Evolutionary conservation across 1,140 invertebrate species (phyloP).

Genomic region (Trachelipus rathkii): DNA sequence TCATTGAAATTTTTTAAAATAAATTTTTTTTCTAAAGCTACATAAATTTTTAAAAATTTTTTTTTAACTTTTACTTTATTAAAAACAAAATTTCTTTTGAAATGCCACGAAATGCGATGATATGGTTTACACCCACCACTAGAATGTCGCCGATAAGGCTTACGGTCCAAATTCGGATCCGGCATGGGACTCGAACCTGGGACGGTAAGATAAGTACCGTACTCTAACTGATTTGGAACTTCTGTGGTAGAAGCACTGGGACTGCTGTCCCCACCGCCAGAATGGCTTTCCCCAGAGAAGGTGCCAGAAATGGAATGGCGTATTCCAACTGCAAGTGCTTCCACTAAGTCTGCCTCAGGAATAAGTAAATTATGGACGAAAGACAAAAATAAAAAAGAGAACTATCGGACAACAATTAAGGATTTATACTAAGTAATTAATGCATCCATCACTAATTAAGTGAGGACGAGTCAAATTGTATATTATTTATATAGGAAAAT

Average conservation of each 20-base stretch:
- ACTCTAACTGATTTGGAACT: conserved; percentile 10
- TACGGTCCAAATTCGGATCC: background rate
- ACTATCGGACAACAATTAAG: no score
- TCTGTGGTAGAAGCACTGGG: background rate
- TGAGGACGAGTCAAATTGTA: no score
- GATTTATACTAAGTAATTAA: no score
- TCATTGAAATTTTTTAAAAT: no score
- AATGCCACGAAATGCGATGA: background rate
- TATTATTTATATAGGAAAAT: no score
- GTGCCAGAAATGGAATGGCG: background rate
- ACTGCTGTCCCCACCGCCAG: background rate
- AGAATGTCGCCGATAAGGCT: background rate
- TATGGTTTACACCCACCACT: background rate
- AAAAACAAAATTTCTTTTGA: no score
- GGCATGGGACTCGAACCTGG: background rate
- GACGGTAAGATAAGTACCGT: background rate
- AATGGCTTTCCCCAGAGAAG: background rate
- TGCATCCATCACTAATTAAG: no score
- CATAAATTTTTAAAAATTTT: no score
- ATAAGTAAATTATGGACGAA: background rate
- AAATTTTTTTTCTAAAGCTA: no score
- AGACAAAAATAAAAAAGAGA: background rate
- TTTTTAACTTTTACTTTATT: no score
- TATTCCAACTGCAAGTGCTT: background rate
- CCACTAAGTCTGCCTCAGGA: conserved; percentile 3